phyloP scores from a whole-genome alignment of 1,140 invertebrate species.

The Zaprionus ghesquierei region DNA sequence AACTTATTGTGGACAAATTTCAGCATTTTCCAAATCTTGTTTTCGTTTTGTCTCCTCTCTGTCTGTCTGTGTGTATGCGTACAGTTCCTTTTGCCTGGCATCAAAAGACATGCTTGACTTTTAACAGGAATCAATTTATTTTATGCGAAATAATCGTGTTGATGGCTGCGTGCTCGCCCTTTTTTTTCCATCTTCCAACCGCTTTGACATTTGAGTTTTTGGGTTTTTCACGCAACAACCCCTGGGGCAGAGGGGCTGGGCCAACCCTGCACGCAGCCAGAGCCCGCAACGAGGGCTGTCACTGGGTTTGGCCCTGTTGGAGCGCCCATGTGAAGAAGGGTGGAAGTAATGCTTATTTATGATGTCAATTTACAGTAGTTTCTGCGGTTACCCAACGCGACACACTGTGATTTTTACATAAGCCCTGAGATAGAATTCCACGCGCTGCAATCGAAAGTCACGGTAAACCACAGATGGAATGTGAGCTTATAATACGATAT shows the following conservation, averaged over 20 bases:
- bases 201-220: conserved; percentile 42
- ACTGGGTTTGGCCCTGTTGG: conserved; percentile 59
- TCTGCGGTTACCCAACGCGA: conserved; percentile 66
- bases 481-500: not conserved
- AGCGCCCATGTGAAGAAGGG: conserved; percentile 75
- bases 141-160: conserved; percentile 82
- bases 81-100: conserved; percentile 24
- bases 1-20: conserved; percentile 81
- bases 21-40: conserved; percentile 74
- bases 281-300: conserved; percentile 51
- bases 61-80: conserved; percentile 15
- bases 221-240: conserved; percentile 53
- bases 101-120: conserved; percentile 78
- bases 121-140: conserved; percentile 82
- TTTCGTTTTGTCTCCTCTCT: conserved; percentile 51
- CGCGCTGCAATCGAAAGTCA: conserved; percentile 7
- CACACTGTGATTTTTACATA: conserved; percentile 39
- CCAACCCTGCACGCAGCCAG: conserved; percentile 46
- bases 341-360: conserved; percentile 83
- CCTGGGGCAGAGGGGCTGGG: conserved; percentile 10
- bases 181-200: conserved; percentile 46
- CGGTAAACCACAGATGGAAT: conserved; percentile 7
- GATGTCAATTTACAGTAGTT: conserved; percentile 78
- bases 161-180: conserved; percentile 81
- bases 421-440: not conserved